Evolutionary conservation across 2,797 vertebrate species (phyloP).

Genomic region (Cyclopterus lumpus): DNA sequence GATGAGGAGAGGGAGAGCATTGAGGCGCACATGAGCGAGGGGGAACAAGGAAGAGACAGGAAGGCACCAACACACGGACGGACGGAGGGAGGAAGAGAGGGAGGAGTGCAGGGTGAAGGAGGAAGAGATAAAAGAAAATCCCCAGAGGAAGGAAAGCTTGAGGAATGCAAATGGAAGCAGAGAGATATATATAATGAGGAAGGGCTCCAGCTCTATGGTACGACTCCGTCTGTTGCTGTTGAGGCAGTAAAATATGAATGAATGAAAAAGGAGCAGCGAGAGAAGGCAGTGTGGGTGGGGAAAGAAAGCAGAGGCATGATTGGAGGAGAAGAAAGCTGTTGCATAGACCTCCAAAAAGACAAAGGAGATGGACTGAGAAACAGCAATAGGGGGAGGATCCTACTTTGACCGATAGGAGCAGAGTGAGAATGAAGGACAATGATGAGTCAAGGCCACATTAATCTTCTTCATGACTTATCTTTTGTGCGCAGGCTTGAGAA

Average conservation of each 20-base stretch:
- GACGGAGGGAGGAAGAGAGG: slow-evolving; percentile 54
- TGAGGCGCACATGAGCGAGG: slow-evolving; percentile 47
- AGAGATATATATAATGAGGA: slow-evolving; percentile 46
- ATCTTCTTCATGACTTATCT: slow-evolving; percentile 43
- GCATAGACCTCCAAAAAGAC: slow-evolving; percentile 50
- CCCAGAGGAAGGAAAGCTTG: slow-evolving; percentile 52
- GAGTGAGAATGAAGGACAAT: slow-evolving; percentile 36
- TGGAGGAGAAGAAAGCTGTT: slow-evolving; percentile 62
- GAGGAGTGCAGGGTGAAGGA: slow-evolving; percentile 59
- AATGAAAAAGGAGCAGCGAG: slow-evolving; percentile 60
- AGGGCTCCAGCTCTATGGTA: slow-evolving; percentile 38
- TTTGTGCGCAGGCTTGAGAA: slow-evolving; percentile 13
- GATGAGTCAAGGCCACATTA: slow-evolving; percentile 40
- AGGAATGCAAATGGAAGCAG: slow-evolving; percentile 73
- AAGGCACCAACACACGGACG: slow-evolving; percentile 53
- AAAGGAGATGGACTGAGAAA: slow-evolving; percentile 52
- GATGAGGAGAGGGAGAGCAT: slow-evolving; percentile 56
- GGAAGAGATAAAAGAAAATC: slow-evolving; percentile 69
- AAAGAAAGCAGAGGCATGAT: slow-evolving; percentile 51
- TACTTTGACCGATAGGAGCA: slow-evolving; percentile 26
- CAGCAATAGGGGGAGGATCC: slow-evolving; percentile 26
- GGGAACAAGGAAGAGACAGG: slow-evolving; percentile 44
- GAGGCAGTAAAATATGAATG: slow-evolving; percentile 78
- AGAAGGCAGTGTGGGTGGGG: slow-evolving; percentile 64
- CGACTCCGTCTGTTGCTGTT: slow-evolving; percentile 30